Base-by-base conservation (phyloP, 92 coral and sea anemone species). In the Zoanthus sociatus region DNA sequence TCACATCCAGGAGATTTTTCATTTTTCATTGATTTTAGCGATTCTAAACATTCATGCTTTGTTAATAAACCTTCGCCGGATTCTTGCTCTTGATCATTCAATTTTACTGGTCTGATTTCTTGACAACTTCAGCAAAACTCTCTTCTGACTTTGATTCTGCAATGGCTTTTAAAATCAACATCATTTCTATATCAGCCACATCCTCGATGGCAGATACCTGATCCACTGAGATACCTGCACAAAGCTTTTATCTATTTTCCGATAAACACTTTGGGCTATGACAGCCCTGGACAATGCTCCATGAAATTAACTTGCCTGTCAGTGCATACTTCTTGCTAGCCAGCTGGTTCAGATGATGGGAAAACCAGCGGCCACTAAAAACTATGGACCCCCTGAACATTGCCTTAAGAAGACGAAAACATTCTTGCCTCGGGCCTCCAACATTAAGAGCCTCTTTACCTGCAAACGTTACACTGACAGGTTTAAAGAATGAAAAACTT, bases 371-470 rank as follows among this genome's bases (percentile, higher is more conserved):
- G 63, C 33, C 72, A 66, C 33, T 17, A 1, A 32, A 83, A 66
- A 64, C 78, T 7, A 85, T 87, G 12, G 84, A 73, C 46, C 61
- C 78, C 58, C 71, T 76, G 0, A 93, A n/a, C n/a, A 78, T 78
- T 9, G 82, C 44, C 96, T 88, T 91, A 5, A 90, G 81, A 30
- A 93, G 88, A 13, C 92, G 92, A 63, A 93, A 86, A 44, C 55
- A 91, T 75, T 89, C 91, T 60, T 93, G 84, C 42, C 61, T 77
- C 42, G 94, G 94, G 15, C 96, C 96, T 30, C 93, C 94, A 13
- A 60, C 92, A 78, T 91, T 92, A 37, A 84, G 92, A 33, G 89
- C 96, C 73, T 88, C 87, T 60, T 93, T 92, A 9, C 96, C 96
- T 11, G 93, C 56, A 70, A 90, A 90, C 0, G 82, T 32, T 18